Evolutionary conservation across 2,888 invertebrate genomes (phyloP).

Genomic region (Alitta virens): DNA sequence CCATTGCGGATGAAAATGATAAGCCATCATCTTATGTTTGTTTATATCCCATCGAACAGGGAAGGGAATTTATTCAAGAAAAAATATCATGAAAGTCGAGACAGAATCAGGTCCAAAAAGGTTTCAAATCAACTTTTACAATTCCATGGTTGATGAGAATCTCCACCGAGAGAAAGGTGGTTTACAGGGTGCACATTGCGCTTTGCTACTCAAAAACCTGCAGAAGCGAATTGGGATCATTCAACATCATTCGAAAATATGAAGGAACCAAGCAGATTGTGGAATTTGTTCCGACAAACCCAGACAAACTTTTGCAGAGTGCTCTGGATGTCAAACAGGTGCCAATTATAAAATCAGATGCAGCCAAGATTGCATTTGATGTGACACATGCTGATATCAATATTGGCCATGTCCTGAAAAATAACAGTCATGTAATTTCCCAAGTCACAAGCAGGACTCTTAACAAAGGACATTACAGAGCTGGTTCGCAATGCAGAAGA

Average conservation of each 20-base stretch:
- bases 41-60: neutral
- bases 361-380: neutral
- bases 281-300: neutral
- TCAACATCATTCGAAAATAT: neutral
- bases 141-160: neutral
- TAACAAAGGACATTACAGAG: no score
- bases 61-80: no score
- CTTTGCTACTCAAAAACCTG: neutral
- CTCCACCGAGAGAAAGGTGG: neutral
- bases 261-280: neutral
- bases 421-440: no score
- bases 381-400: slow-evolving; percentile 1
- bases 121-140: neutral
- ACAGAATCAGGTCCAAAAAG: no score
- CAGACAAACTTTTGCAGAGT: neutral
- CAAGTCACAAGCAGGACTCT: no score
- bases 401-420: neutral
- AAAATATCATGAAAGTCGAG: no score
- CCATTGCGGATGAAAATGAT: neutral
- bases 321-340: neutral
- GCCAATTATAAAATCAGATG: neutral
- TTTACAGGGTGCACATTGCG: neutral
- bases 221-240: neutral
- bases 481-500: no score
- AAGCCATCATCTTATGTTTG: neutral